phyloP scores from a whole-genome alignment of 2,113 vertebrate species.

The Labeo rohita region DNA sequence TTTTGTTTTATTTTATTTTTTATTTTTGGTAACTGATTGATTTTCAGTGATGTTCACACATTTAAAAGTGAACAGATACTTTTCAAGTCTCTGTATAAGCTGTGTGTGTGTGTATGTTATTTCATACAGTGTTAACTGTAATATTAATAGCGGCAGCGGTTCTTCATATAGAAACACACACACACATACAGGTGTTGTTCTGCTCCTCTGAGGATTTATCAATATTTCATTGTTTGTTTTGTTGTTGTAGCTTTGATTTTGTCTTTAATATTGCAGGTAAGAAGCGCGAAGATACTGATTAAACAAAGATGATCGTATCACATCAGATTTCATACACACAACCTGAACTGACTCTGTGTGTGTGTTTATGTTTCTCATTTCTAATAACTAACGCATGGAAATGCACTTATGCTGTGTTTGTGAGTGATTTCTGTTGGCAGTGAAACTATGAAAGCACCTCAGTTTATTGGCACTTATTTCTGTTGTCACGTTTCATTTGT shows the following conservation, averaged over 20 bases:
- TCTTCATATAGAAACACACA: constrained; percentile 11
- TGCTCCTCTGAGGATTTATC: constrained; percentile 22
- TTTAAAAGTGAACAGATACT: too few relatives aligned
- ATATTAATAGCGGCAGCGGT: constrained; percentile 7
- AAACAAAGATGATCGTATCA: constrained; percentile 29
- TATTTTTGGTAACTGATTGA: too few relatives aligned
- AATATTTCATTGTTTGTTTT: constrained; percentile 44
- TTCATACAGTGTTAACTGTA: not conserved
- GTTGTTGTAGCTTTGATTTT: constrained; percentile 25
- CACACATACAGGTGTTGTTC: not conserved
- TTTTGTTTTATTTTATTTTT: too few relatives aligned
- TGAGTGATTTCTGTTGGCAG: not conserved
- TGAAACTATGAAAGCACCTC: not conserved
- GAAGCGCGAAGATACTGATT: constrained; percentile 10
- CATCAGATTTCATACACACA: not conserved
- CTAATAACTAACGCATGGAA: not conserved
- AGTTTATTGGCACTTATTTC: not conserved
- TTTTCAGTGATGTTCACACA: too few relatives aligned
- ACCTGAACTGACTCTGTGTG: not conserved
- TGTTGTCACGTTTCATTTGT: not conserved
- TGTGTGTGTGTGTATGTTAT: not conserved
- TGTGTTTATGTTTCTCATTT: not conserved
- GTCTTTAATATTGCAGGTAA: constrained; percentile 40
- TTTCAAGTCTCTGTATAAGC: too few relatives aligned
- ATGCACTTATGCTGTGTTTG: not conserved